phyloP scores from a whole-genome alignment of 2,888 invertebrate species.

The Stramonita haemastoma region DNA sequence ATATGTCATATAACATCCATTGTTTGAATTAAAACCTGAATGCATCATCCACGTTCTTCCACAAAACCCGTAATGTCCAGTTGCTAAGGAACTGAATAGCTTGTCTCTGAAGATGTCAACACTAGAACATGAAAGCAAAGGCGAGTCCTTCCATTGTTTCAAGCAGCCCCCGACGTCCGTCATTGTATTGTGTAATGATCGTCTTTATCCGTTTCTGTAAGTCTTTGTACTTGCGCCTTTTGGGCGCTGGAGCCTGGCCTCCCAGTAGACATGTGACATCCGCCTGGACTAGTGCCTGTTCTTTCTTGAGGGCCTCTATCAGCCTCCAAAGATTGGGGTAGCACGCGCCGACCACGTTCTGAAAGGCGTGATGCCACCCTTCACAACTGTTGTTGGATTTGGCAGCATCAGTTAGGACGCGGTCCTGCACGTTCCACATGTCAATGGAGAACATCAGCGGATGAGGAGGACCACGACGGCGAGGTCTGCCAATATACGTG shows the following conservation, averaged over 20 bases:
- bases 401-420: slow-evolving; percentile 10
- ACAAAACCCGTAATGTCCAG: too few species aligned
- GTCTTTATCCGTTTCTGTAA: not conserved
- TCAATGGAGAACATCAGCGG: not conserved
- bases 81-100: too few species aligned
- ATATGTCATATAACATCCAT: too few species aligned
- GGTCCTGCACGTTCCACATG: slow-evolving; percentile 24
- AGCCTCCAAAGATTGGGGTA: slow-evolving; percentile 7
- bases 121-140: slow-evolving; percentile 19
- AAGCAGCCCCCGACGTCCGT: too few species aligned
- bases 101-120: too few species aligned
- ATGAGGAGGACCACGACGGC: slow-evolving; percentile 4
- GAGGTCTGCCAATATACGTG: slow-evolving; percentile 29
- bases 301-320: slow-evolving; percentile 19
- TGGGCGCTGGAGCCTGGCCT: slow-evolving; percentile 19
- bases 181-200: slow-evolving; percentile 1
- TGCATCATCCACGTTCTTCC: too few species aligned
- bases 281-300: not conserved
- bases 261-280: slow-evolving; percentile 9
- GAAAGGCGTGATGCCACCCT: not conserved
- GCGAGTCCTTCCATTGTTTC: slow-evolving; percentile 6
- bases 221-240: slow-evolving; percentile 20
- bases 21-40: too few species aligned
- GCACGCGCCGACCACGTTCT: slow-evolving; percentile 8
- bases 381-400: slow-evolving; percentile 20